Percentiles rank a stretch among this genome's conserved stretches.
phyloP scores from a whole-genome alignment of 2,113 vertebrate species.

The Dromiciops gliroides region DNA sequence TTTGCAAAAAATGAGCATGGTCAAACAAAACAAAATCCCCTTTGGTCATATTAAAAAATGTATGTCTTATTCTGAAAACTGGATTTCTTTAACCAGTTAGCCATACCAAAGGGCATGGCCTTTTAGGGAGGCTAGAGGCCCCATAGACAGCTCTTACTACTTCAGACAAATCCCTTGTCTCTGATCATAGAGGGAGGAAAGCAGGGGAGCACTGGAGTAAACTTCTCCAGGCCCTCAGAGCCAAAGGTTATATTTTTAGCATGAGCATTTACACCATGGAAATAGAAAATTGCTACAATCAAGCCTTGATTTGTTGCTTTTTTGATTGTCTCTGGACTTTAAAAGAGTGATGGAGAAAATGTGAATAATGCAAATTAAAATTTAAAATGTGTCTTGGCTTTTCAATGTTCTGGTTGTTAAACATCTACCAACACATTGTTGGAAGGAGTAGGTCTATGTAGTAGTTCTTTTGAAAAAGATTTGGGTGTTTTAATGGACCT shows the following conservation, averaged over 20 bases:
- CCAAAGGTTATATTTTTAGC: neutral
- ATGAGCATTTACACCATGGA: neutral
- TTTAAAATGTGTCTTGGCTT: neutral
- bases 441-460: neutral
- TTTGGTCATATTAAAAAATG: neutral
- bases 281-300: neutral
- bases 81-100: neutral
- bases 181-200: neutral
- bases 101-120: neutral
- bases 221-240: neutral
- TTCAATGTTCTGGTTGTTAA: neutral
- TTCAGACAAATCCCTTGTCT: neutral
- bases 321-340: neutral
- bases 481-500: neutral
- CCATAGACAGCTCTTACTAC: neutral
- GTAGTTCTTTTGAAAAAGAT: neutral
- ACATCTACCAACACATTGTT: neutral
- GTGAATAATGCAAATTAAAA: neutral
- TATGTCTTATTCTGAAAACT: neutral
- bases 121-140: neutral
- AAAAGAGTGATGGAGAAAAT: neutral
- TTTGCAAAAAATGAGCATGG: neutral
- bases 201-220: neutral
- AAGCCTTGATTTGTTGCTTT: neutral
- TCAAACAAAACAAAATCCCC: neutral